Evolutionary conservation across 2,888 invertebrate genomes (phyloP).

Genomic region (Euphydryas editha): DNA sequence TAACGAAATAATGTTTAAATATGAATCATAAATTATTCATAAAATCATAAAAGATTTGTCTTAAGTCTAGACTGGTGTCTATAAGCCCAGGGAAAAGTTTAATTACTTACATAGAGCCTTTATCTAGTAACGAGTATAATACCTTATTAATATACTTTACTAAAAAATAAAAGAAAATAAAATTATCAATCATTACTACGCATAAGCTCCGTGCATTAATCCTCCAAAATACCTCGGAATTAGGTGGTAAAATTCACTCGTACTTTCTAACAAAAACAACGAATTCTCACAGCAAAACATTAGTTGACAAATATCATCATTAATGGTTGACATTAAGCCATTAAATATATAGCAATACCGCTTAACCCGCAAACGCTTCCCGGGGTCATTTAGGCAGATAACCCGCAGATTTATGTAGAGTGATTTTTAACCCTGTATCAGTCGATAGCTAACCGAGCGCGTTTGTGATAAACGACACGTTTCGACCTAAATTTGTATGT

Average conservation of each 20-base stretch:
- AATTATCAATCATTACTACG: neutral
- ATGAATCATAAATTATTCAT: constrained; percentile 1
- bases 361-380: constrained; percentile 57
- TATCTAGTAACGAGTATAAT: neutral
- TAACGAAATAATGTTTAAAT: constrained; percentile 14
- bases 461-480: constrained; percentile 59
- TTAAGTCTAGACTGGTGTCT: neutral
- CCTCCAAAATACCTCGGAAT: neutral
- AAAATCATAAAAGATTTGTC: neutral
- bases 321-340: constrained; percentile 54
- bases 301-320: constrained; percentile 52
- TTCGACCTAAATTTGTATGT: constrained; percentile 54
- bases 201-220: neutral
- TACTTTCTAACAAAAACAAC: neutral
- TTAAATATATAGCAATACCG: constrained; percentile 47
- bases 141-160: neutral
- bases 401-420: constrained; percentile 73
- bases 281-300: constrained; percentile 30
- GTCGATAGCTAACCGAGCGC: constrained; percentile 54
- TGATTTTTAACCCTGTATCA: constrained; percentile 79
- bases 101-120: neutral
- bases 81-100: neutral
- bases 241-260: neutral
- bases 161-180: neutral
- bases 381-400: constrained; percentile 74